Evolutionary conservation across 35 echinoderm and acorn worm species (phyloP).

Genomic region (Heliocidaris tuberculata): DNA sequence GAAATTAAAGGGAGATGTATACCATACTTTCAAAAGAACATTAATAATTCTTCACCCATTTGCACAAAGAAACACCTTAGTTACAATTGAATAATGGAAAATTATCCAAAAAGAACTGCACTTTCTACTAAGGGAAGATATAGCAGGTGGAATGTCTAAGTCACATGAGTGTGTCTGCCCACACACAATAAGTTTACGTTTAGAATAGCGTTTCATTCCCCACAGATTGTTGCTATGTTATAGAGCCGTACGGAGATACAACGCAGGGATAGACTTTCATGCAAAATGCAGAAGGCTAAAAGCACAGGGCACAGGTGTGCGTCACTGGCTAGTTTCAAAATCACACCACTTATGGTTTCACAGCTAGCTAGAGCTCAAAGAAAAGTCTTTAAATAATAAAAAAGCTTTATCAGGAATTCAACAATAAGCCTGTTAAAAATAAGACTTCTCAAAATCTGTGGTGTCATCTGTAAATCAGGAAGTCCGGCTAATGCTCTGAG

Average conservation of each 20-base stretch:
- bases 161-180: not conserved
- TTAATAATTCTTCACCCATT: too few relatives aligned
- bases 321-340: not conserved
- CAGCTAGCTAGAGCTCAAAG: not conserved
- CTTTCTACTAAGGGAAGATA: not conserved
- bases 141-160: not conserved
- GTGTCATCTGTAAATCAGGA: not conserved
- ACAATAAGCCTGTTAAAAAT: not conserved
- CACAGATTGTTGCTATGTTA: too few relatives aligned
- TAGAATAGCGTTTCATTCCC: not conserved
- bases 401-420: too few relatives aligned
- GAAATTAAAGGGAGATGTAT: too few relatives aligned
- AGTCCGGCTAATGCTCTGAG: not conserved
- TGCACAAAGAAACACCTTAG: too few relatives aligned
- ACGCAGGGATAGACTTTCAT: not conserved
- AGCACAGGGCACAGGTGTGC: not conserved
- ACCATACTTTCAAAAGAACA: too few relatives aligned
- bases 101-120: not conserved
- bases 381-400: not conserved
- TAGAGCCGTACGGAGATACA: too few relatives aligned
- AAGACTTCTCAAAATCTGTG: not conserved
- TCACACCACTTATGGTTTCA: not conserved
- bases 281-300: not conserved
- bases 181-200: not conserved
- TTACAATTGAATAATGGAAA: too few relatives aligned